These are phyloP conservation scores for Nyctereutes procyonoides DNA, from an alignment of 2,113 vertebrate species.

Conservation along the genomic window DNA sequence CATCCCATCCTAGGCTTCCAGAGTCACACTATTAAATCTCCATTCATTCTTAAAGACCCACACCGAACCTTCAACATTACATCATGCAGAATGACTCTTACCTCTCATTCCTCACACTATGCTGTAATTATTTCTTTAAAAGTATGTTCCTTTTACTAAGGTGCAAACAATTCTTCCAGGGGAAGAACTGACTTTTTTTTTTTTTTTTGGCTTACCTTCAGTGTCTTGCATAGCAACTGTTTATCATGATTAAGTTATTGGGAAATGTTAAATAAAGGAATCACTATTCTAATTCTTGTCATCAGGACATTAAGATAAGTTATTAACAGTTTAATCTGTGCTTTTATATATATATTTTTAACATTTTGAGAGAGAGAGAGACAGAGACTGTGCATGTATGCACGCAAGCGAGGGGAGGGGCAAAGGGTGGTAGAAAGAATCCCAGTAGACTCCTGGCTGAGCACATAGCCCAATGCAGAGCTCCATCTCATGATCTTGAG, in stretches of 20 bases:
- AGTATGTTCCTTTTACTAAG: not conserved
- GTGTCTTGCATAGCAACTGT: not conserved
- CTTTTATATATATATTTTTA: not conserved
- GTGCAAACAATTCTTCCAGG: not conserved
- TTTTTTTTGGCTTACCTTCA: not conserved
- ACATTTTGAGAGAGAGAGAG: not conserved
- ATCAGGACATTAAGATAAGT: not conserved
- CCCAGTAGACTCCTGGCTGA: not conserved
- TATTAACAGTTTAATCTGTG: not conserved
- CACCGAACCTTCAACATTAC: not conserved
- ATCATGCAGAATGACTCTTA: not conserved
- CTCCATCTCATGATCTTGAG: not conserved
- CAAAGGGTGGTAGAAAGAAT: not conserved
- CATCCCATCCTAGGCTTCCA: not conserved
- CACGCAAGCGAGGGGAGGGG: not conserved
- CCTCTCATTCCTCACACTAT: not conserved
- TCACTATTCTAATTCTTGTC: not conserved
- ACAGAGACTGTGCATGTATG: not conserved
- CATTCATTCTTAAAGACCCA: not conserved
- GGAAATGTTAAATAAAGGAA: not conserved
- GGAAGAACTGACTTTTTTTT: not conserved
- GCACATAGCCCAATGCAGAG: not conserved
- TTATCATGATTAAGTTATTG: not conserved
- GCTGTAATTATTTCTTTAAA: not conserved
- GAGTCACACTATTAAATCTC: not conserved